Conservation (phyloP, 2,797 vertebrate species). For the Enteromius anoplus region DNA sequence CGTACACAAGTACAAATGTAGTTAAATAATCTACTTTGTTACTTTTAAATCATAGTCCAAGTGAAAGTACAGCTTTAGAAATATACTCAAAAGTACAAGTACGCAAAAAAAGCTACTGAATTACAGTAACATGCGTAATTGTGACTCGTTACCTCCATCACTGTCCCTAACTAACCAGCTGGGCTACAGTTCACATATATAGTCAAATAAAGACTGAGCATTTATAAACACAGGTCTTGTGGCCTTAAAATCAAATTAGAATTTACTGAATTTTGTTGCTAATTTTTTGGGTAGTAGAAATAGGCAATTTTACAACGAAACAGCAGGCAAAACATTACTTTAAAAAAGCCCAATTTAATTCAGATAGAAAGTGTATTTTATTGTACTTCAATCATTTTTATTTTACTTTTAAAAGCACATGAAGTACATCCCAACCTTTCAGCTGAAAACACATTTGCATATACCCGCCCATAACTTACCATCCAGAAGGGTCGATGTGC, state of each 20-base stretch:
- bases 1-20: too few relatives aligned
- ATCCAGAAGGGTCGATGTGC: too few relatives aligned
- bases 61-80: too few relatives aligned
- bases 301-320: not conserved
- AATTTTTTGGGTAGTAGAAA: not conserved
- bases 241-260: not conserved
- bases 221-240: not conserved
- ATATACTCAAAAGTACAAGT: too few relatives aligned
- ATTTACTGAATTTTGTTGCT: not conserved
- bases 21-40: too few relatives aligned
- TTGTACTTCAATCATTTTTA: not conserved
- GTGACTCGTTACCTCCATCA: too few relatives aligned
- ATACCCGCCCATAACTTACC: too few relatives aligned
- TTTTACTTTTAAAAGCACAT: conserved; percentile 19
- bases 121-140: too few relatives aligned
- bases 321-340: not conserved
- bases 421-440: conserved; percentile 13
- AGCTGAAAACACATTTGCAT: not conserved
- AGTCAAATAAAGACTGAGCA: not conserved
- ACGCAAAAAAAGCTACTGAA: too few relatives aligned
- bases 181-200: not conserved
- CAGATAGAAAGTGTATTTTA: too few relatives aligned
- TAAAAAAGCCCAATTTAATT: too few relatives aligned
- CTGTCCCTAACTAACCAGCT: not conserved
- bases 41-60: too few relatives aligned